Conservation (phyloP, 53 echinoderm and acorn worm genomes). For the Temnopleurus reevesii region DNA sequence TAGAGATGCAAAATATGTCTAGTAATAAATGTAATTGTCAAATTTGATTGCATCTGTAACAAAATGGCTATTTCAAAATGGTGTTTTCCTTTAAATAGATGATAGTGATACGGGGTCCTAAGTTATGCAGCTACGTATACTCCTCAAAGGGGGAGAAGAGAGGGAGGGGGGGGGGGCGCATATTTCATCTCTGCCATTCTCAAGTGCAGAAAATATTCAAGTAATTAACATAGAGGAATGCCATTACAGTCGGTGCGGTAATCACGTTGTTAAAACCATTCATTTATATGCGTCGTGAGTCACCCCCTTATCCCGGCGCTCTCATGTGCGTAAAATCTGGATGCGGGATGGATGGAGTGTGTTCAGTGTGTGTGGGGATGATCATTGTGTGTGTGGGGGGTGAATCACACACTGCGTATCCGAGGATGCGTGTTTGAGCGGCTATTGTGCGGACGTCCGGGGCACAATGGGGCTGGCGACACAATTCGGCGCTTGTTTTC, state of each 20-base stretch:
- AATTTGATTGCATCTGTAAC: too few relatives aligned
- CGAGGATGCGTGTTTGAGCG: constrained; percentile 32
- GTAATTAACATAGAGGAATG: constrained; percentile 62
- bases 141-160: too few relatives aligned
- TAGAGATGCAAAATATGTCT: too few relatives aligned
- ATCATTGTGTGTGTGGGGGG: constrained; percentile 46
- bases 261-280: constrained; percentile 54
- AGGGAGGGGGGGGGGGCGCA: not conserved
- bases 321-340: constrained; percentile 32
- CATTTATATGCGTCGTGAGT: constrained; percentile 49
- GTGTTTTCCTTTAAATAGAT: too few relatives aligned
- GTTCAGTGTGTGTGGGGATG: not conserved
- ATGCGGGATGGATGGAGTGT: constrained; percentile 28
- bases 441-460: constrained; percentile 6
- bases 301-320: not conserved
- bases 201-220: constrained; percentile 29
- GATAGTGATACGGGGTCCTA: not conserved
- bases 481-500: constrained; percentile 52
- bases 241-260: constrained; percentile 37
- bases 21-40: too few relatives aligned
- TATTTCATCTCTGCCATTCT: not conserved
- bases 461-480: too few relatives aligned
- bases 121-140: not conserved
- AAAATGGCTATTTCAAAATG: too few relatives aligned
- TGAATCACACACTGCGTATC: not conserved